phyloP scores from a whole-genome alignment of 2,888 invertebrate genomes.

The Trachelus iudaicus region DNA sequence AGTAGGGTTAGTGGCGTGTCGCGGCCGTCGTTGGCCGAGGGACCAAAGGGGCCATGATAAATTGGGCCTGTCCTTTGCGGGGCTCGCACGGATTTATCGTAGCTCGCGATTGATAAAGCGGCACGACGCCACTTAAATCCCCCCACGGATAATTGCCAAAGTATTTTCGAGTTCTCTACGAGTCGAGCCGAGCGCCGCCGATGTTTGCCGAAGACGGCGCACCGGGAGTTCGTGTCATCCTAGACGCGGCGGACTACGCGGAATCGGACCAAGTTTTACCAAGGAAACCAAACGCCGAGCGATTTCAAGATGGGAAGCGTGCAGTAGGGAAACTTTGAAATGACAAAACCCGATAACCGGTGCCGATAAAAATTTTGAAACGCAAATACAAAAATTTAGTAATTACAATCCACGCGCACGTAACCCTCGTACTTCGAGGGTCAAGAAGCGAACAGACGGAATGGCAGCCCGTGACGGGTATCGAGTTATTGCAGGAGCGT shows the following conservation, averaged over 20 bases:
- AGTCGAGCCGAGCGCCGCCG: not conserved
- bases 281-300: not conserved
- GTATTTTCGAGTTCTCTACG: not conserved
- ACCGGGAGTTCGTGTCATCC: not conserved
- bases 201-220: not conserved
- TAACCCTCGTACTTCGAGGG: not conserved
- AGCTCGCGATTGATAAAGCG: slow-evolving; percentile 4
- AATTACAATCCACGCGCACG: not conserved
- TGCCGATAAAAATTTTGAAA: not conserved
- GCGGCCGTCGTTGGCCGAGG: slow-evolving; percentile 13
- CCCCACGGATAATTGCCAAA: not conserved
- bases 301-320: not conserved
- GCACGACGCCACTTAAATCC: not conserved
- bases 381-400: not conserved
- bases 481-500: slow-evolving; percentile 41
- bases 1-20: slow-evolving; percentile 10
- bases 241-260: not conserved
- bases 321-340: not conserved
- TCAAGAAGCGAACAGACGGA: not conserved
- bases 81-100: slow-evolving; percentile 9
- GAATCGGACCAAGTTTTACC: not conserved
- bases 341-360: not conserved
- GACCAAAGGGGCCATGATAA: slow-evolving; percentile 28
- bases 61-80: slow-evolving; percentile 13
- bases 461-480: not conserved